Conservation (phyloP, 2,113 vertebrate species). For the Oreochromis spilurus region DNA sequence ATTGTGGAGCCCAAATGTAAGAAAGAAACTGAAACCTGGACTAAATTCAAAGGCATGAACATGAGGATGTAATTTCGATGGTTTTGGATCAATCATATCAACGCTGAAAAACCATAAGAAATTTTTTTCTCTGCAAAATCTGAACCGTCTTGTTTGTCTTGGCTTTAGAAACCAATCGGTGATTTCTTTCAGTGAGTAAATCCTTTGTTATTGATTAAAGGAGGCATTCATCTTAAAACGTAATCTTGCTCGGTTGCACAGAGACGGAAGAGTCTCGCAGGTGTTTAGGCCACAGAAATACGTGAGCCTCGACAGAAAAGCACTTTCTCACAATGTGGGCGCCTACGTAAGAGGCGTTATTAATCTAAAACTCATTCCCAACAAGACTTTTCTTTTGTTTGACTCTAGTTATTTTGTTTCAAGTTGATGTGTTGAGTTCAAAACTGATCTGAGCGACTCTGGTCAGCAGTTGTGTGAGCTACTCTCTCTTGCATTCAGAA, state of each 20-base stretch:
- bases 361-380: not conserved
- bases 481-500: not conserved
- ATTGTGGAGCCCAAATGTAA: not conserved
- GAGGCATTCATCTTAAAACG: conserved; percentile 1
- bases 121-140: not conserved
- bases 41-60: not conserved
- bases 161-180: not conserved
- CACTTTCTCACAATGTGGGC: not conserved
- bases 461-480: not conserved
- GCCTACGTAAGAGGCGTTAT: not conserved
- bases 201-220: conserved; percentile 1
- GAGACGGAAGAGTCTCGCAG: not conserved
- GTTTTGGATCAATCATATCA: not conserved
- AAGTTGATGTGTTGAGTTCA: not conserved
- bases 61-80: not conserved
- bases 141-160: not conserved
- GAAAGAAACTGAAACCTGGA: not conserved
- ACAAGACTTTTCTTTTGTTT: not conserved
- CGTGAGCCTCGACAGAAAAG: not conserved
- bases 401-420: not conserved
- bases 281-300: conserved; percentile 4
- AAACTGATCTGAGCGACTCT: not conserved
- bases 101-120: not conserved
- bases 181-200: not conserved
- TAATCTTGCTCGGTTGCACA: not conserved